Conservation (phyloP, 2,888 invertebrate genomes). For the Drosophila cyrtoloma region DNA sequence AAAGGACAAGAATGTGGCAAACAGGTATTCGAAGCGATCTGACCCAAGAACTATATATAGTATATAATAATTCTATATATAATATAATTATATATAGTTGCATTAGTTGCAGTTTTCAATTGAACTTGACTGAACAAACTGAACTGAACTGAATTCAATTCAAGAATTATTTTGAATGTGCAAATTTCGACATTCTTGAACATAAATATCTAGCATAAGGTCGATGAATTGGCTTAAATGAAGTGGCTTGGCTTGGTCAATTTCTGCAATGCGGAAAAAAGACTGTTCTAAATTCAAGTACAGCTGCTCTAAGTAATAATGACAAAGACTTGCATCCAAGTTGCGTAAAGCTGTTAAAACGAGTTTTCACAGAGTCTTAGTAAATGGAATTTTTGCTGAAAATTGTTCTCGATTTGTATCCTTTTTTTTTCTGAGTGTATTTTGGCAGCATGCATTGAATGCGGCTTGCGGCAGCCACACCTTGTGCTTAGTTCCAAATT, state of each 20-base stretch:
- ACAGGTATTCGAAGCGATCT: neutral
- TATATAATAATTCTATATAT: no score
- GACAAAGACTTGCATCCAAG: neutral
- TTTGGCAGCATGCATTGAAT: neutral
- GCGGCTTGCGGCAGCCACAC: slow-evolving; percentile 15
- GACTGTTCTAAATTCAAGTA: neutral
- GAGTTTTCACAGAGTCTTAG: neutral
- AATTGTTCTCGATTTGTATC: neutral
- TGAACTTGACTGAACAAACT: neutral
- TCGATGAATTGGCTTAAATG: neutral
- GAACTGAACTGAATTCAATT: neutral
- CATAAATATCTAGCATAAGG: neutral
- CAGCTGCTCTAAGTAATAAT: neutral
- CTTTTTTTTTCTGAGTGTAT: neutral
- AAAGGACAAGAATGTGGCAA: neutral
- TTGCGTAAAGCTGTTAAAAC: neutral
- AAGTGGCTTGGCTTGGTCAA: neutral
- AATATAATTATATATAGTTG: neutral
- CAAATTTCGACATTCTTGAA: neutral
- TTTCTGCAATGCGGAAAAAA: neutral
- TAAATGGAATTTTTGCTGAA: neutral
- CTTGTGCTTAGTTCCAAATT: slow-evolving; percentile 26
- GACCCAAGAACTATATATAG: neutral
- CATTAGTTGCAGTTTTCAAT: neutral
- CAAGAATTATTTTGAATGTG: neutral